These are phyloP conservation scores for Mantis religiosa DNA, from an alignment of 2,888 invertebrate genomes.

Conservation along the genomic window DNA sequence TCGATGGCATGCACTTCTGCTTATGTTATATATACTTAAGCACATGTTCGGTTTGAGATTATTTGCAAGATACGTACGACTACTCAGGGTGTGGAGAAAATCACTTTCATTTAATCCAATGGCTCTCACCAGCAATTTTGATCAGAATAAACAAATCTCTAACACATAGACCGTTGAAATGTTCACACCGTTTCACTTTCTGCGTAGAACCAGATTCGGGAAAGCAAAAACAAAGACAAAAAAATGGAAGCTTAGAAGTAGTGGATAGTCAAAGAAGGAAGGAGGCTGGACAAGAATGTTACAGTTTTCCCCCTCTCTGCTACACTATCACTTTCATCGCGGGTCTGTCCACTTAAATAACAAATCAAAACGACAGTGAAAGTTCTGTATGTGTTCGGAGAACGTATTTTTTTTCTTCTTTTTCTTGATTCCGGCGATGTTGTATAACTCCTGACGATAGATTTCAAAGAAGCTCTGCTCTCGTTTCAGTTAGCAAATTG, in stretches of 20 bases:
- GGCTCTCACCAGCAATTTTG: too few relatives aligned
- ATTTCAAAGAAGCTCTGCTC: not conserved
- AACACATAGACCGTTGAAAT: not conserved
- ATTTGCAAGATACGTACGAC: too few relatives aligned
- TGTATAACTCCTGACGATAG: not conserved
- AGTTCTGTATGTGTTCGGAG: not conserved
- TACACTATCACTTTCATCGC: constrained; percentile 2
- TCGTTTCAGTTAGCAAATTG: not conserved
- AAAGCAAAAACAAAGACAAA: constrained; percentile 12
- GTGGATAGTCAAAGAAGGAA: not conserved
- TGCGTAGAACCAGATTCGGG: constrained; percentile 16
- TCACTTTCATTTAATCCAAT: too few relatives aligned
- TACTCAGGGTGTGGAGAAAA: too few relatives aligned
- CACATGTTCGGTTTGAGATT: too few relatives aligned
- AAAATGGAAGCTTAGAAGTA: not conserved
- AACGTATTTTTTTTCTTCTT: not conserved
- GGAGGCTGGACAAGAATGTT: not conserved
- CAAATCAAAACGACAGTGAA: constrained; percentile 24
- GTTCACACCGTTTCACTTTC: constrained; percentile 17
- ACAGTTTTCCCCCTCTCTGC: not conserved
- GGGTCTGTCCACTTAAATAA: constrained; percentile 11
- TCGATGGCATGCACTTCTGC: too few relatives aligned
- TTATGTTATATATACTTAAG: too few relatives aligned
- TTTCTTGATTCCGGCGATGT: not conserved
- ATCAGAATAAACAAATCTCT: not conserved